Percentiles rank a stretch among this genome's conserved stretches.
Conservation (phyloP, 2,888 invertebrate genomes). For the Trachelus troglodyta region DNA sequence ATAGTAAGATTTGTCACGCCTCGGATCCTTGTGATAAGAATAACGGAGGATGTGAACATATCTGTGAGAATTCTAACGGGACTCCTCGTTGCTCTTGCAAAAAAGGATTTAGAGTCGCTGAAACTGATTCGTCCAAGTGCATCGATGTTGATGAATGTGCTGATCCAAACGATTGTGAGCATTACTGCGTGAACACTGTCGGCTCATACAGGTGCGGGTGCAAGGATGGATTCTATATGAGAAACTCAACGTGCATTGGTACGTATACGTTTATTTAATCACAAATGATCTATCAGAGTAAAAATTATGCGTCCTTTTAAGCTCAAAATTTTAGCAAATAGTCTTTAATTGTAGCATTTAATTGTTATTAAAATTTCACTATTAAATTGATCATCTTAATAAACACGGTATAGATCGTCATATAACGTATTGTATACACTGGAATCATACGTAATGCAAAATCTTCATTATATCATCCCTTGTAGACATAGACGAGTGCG, state of each 20-base stretch:
- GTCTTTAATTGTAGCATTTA: no score
- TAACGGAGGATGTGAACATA: conserved; percentile 67
- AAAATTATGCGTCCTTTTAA: not conserved
- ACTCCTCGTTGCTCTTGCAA: conserved; percentile 47
- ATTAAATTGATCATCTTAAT: no score
- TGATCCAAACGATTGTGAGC: conserved; percentile 63
- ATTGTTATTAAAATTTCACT: no score
- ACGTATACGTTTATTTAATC: conserved; percentile 19
- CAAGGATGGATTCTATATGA: conserved; percentile 45
- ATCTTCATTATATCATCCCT: not conserved
- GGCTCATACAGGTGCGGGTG: conserved; percentile 66
- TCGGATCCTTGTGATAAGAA: conserved; percentile 44
- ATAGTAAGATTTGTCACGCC: conserved; percentile 37
- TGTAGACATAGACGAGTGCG: conserved; percentile 38
- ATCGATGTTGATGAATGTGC: conserved; percentile 65
- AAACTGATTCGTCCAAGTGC: conserved; percentile 50
- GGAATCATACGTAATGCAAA: not conserved
- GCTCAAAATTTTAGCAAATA: no score
- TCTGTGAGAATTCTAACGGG: conserved; percentile 41
- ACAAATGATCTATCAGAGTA: not conserved
- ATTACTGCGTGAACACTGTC: conserved; percentile 65
- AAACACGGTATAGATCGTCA: not conserved
- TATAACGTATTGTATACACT: not conserved
- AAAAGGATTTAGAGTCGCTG: conserved; percentile 63
- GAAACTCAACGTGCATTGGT: conserved; percentile 47